Conservation (phyloP, 1,140 invertebrate species). For the Uloborus diversus region DNA sequence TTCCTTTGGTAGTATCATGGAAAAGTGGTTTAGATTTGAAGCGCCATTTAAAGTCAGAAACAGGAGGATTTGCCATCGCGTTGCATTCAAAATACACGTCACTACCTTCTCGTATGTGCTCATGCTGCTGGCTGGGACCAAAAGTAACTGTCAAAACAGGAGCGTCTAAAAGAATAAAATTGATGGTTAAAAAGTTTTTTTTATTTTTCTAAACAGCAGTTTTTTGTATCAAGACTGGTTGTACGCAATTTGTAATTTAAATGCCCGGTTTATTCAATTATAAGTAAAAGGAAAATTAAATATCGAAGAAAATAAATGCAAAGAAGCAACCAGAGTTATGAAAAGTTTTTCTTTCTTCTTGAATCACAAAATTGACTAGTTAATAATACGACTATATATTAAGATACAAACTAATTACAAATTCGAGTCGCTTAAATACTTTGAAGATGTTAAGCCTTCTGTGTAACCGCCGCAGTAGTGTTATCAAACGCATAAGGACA, state of each 20-base stretch:
- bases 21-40: conserved; percentile 71
- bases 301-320: background rate
- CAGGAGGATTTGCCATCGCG: conserved; percentile 85
- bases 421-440: no score
- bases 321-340: background rate
- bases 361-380: no score
- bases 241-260: background rate
- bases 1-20: conserved; percentile 69
- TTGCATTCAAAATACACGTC: conserved; percentile 91
- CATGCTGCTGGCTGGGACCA: conserved; percentile 83
- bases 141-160: conserved; percentile 82
- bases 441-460: no score
- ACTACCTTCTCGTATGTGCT: conserved; percentile 78
- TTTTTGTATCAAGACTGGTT: background rate
- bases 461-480: no score
- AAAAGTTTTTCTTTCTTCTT: no score
- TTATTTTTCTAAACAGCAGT: background rate
- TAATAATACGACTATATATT: no score
- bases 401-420: no score
- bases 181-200: background rate
- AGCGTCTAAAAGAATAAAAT: conserved; percentile 72
- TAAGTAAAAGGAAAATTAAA: background rate
- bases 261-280: background rate
- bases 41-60: conserved; percentile 83
- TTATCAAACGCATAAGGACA: no score